These are phyloP conservation scores for Arion vulgaris DNA, from an alignment of 1,140 invertebrate genomes.

Conservation along the genomic window DNA sequence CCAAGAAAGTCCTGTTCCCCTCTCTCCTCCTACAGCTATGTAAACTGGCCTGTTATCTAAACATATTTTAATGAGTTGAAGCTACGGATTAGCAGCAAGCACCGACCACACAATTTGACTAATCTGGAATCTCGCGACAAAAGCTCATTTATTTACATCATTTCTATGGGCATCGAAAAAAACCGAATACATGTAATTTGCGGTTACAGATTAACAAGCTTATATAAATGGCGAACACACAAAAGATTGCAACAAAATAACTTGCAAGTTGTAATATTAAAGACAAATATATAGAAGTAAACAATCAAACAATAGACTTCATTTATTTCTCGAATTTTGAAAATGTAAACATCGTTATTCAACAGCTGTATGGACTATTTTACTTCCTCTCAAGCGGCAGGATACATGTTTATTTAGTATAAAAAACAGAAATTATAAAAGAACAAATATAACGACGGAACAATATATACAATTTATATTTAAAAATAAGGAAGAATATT, in stretches of 20 bases:
- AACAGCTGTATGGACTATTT: neutral
- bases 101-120: neutral
- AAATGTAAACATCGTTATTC: neutral
- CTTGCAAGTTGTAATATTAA: neutral
- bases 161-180: neutral
- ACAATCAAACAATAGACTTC: neutral
- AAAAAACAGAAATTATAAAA: neutral
- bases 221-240: neutral
- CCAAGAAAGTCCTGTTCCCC: neutral
- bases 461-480: neutral
- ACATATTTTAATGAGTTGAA: neutral
- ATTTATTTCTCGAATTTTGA: neutral
- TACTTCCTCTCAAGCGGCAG: neutral
- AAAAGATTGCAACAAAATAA: neutral
- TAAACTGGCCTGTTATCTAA: neutral
- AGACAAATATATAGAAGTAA: neutral
- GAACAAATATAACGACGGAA: neutral
- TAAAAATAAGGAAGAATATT: neutral
- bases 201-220: neutral
- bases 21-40: neutral
- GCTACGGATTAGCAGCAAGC: neutral
- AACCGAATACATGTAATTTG: neutral
- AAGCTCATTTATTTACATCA: neutral
- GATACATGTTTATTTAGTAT: neutral
- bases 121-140: neutral